Evolutionary conservation across 2,888 invertebrate species (phyloP).

Genomic region (Holacanthella duospinosa): DNA sequence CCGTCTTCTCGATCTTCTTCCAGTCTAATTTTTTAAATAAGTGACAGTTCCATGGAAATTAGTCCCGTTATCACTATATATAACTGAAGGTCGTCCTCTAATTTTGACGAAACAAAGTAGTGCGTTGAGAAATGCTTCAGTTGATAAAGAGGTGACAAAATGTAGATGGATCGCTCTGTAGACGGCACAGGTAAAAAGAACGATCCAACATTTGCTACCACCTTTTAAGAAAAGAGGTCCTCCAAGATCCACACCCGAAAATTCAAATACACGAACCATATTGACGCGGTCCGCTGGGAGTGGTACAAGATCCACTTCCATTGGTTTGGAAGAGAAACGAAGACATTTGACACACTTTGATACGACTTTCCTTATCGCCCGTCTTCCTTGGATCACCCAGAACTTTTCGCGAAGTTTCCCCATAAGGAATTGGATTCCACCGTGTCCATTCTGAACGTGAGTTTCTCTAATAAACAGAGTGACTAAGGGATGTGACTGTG

Average conservation of each 20-base stretch:
- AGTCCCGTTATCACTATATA: too few species aligned
- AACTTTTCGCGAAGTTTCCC: too few species aligned
- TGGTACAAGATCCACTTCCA: background rate
- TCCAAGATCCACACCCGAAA: slow-evolving; percentile 40
- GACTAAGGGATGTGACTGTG: background rate
- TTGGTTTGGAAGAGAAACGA: background rate
- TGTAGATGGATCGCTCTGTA: too few species aligned
- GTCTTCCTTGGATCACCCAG: slow-evolving; percentile 1
- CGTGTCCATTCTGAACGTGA: slow-evolving; percentile 6
- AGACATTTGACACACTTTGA: background rate
- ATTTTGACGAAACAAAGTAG: slow-evolving; percentile 40
- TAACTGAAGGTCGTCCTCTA: too few species aligned
- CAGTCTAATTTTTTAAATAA: too few species aligned
- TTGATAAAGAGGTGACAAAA: slow-evolving; percentile 38
- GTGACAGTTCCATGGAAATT: too few species aligned
- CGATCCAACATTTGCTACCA: slow-evolving; percentile 39
- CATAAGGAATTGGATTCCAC: slow-evolving; percentile 8
- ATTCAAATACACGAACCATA: background rate
- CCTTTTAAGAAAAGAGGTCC: slow-evolving; percentile 39
- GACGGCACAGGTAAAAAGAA: slow-evolving; percentile 41
- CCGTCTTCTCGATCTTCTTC: too few species aligned
- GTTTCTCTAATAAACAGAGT: background rate
- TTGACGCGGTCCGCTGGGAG: background rate
- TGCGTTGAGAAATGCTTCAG: slow-evolving; percentile 38
- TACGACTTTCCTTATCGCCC: background rate